A percentile compares a stretch with the other conserved stretches of the same genome.
phyloP scores from a whole-genome alignment of 2,797 vertebrate species.

The Sorex maritimensis region DNA sequence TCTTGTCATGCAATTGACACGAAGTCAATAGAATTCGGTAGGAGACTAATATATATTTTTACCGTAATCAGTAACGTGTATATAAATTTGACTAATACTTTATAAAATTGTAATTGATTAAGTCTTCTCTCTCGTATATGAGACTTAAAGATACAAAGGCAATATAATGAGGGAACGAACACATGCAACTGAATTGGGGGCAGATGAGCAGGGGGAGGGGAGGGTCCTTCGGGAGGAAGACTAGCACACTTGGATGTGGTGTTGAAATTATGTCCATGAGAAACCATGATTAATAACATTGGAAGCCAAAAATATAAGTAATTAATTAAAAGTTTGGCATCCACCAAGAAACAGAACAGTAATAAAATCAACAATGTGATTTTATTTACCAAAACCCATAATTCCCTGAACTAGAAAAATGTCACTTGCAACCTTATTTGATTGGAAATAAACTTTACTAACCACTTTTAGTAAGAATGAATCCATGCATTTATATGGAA shows the following conservation, averaged over 20 bases:
- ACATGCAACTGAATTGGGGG: too few relatives aligned
- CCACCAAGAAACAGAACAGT: constrained; percentile 29
- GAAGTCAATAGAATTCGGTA: constrained; percentile 7
- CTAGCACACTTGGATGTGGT: too few relatives aligned
- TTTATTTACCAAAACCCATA: constrained; percentile 41
- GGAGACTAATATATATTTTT: constrained; percentile 59
- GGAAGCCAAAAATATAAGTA: neutral
- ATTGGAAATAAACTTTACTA: neutral
- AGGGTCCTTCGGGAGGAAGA: too few relatives aligned
- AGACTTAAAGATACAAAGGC: too few relatives aligned
- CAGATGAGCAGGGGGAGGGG: too few relatives aligned
- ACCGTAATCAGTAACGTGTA: constrained; percentile 1
- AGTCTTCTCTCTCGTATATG: too few relatives aligned
- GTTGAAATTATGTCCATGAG: too few relatives aligned
- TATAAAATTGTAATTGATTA: constrained; percentile 33
- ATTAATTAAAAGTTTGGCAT: neutral
- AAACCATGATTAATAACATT: too few relatives aligned
- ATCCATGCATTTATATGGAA: neutral
- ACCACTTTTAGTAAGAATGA: constrained; percentile 59
- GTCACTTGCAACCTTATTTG: constrained; percentile 20
- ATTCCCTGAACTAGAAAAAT: constrained; percentile 43
- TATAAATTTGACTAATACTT: constrained; percentile 43
- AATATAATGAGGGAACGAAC: too few relatives aligned
- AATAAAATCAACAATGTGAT: constrained; percentile 46
- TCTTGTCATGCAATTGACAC: constrained; percentile 54